Evolutionary conservation across 2,888 invertebrate genomes (phyloP), one percentile per base, ranked within the genome.

Genomic region (Cerastis rubricosa): DNA sequence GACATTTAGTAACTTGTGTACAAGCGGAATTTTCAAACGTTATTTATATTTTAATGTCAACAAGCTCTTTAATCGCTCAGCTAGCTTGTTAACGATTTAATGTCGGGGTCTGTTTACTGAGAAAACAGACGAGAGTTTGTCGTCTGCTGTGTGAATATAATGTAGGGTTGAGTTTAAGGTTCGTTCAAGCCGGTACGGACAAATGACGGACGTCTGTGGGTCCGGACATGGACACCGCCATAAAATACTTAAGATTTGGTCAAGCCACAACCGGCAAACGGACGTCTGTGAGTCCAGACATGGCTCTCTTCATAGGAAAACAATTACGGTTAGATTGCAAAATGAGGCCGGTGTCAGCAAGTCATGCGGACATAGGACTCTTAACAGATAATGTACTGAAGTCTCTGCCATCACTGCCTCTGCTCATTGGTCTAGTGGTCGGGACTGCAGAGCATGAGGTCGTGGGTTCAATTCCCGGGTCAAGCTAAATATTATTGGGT

Each of bases 21-120:
- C 78, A 68, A 54, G 43, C 59, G 45, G 71, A n/a, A 40, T 68
- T 69, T 84, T 68, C 68, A 72, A 79, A 68, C 29, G 47, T 19
- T 79, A 79, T 81, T 79, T 79, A 84, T 84, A 65, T 84, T 72
- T 84, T 69, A 68, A 65, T 72, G 80, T 84, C 72, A 81, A 81
- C 68, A 79, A 71, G 59, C 40, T 51, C 71, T 79, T 78, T 83
- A 81, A 81, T 83, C 79, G 71, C 71, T 67, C 71, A 79, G 43
- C 64, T 43, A 71, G 79, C 83, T 83, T 83, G 80, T 78, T 83
- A 81, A 84, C 64, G 67, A 61, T 59, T 79, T 70, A 82, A 80
- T 67, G 78, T 47, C 47, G 64, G 71, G 59, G 43, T 67, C 49
- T 84, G 68, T 81, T 81, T 81, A 69, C 84, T 59, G n/a, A 72